Conservation (phyloP, 1,140 invertebrate species). For the Oppia nitens region DNA sequence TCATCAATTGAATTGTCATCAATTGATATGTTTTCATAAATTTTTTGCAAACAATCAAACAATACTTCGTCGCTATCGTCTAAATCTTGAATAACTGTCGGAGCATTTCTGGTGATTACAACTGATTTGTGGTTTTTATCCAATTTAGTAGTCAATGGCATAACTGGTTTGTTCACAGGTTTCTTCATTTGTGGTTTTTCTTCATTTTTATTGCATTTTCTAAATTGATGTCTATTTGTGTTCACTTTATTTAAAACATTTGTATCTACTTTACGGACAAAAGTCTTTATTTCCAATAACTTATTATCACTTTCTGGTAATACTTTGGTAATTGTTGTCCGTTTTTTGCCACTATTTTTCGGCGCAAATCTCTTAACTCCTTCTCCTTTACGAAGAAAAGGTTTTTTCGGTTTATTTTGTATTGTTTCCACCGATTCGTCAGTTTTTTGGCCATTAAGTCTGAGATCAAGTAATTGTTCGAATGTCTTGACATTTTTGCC, state of each 20-base stretch:
- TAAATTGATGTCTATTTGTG: not conserved
- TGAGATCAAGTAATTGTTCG: not conserved
- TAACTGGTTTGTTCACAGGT: not conserved
- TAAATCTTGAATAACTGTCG: not conserved
- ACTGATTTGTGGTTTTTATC: not conserved
- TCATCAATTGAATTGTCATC: not conserved
- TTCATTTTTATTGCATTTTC: not conserved
- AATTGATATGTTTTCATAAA: not conserved
- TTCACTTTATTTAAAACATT: not conserved
- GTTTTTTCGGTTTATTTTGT: slow-evolving; percentile 5
- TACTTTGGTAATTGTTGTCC: not conserved
- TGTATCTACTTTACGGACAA: not conserved
- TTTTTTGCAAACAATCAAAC: not conserved
- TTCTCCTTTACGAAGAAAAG: slow-evolving; percentile 12
- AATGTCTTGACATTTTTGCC: slow-evolving; percentile 4
- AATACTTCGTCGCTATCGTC: not conserved
- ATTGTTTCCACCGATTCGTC: not conserved
- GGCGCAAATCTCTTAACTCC: slow-evolving; percentile 3
- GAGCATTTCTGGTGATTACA: not conserved
- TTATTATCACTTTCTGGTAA: not conserved
- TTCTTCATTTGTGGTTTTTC: not conserved
- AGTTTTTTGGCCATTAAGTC: not conserved
- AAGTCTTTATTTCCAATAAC: not conserved
- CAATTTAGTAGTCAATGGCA: not conserved
- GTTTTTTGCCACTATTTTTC: too few species aligned